Conservation (phyloP, 2,113 vertebrate genomes). For the Halcyon senegalensis region DNA sequence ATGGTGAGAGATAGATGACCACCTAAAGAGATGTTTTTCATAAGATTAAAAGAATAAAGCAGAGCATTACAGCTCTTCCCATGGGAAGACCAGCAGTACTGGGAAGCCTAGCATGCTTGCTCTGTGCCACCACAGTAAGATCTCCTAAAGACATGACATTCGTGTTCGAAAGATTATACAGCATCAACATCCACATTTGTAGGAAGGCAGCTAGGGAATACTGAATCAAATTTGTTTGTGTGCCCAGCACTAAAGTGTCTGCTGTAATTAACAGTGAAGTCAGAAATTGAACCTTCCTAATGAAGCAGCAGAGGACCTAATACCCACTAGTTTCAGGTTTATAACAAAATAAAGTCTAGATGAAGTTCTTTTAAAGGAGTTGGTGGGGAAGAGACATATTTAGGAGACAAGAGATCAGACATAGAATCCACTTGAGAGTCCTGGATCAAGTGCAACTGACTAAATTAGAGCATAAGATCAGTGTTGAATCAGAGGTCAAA, state of each 20-base stretch:
- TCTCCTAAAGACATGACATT: not conserved
- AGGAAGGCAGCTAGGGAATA: not conserved
- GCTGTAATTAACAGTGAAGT: not conserved
- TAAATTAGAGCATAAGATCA: not conserved
- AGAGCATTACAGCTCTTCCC: not conserved
- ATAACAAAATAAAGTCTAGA: not conserved
- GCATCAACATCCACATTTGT: not conserved
- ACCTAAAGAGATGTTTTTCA: not conserved
- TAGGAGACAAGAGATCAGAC: not conserved
- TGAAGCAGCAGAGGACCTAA: not conserved
- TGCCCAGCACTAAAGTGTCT: not conserved
- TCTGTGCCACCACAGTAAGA: not conserved
- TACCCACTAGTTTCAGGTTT: not conserved
- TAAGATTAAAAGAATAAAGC: not conserved
- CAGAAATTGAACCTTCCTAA: not conserved
- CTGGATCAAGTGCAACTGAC: not conserved
- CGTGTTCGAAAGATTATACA: not conserved
- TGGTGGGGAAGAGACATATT: not conserved
- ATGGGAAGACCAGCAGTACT: not conserved
- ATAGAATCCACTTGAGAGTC: not conserved
- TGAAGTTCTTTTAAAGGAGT: not conserved
- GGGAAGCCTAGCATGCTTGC: not conserved
- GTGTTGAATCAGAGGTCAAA: not conserved
- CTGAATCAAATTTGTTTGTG: not conserved
- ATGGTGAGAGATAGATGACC: not conserved